phyloP scores from a whole-genome alignment of 2,113 vertebrate species.

The Edolisoma coerulescens region DNA sequence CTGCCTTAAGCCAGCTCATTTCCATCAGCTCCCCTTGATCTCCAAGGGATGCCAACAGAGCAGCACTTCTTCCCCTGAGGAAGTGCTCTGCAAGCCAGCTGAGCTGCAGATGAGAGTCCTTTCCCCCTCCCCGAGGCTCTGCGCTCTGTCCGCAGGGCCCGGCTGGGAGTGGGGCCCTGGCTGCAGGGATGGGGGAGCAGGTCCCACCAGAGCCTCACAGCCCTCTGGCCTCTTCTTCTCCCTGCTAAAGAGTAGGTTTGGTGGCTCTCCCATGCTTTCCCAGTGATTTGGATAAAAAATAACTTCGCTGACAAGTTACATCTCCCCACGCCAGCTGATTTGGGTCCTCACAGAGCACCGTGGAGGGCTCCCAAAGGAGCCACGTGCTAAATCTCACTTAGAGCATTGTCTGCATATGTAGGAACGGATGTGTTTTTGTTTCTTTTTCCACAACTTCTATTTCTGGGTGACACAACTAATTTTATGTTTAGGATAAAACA shows the following conservation, averaged over 20 bases:
- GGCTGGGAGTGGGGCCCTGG: neutral
- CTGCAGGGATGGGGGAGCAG: neutral
- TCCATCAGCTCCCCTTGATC: constrained; percentile 36
- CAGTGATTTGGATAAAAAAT: neutral
- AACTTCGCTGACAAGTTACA: neutral
- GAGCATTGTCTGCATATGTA: constrained; percentile 22
- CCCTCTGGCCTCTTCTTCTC: neutral
- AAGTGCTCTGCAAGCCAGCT: constrained; percentile 40
- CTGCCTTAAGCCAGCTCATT: constrained; percentile 32
- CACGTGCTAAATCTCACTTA: neutral
- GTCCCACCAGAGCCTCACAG: neutral
- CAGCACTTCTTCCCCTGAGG: constrained; percentile 26
- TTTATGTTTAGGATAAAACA: constrained; percentile 46
- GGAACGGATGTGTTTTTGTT: constrained; percentile 31
- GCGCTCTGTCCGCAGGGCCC: neutral
- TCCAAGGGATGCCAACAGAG: constrained; percentile 30
- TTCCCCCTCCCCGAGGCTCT: neutral
- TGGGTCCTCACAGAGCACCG: neutral
- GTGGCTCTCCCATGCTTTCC: neutral
- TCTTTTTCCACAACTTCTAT: constrained; percentile 49
- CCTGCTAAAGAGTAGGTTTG: neutral
- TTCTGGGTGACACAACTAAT: constrained; percentile 32
- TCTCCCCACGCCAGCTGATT: neutral
- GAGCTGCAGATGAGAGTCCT: constrained; percentile 29
- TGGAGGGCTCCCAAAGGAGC: neutral